Percentiles rank a stretch among this genome's conserved stretches.
Evolutionary conservation across 2,797 vertebrate genomes (phyloP).

Genomic region (Eulemur rubriventer): DNA sequence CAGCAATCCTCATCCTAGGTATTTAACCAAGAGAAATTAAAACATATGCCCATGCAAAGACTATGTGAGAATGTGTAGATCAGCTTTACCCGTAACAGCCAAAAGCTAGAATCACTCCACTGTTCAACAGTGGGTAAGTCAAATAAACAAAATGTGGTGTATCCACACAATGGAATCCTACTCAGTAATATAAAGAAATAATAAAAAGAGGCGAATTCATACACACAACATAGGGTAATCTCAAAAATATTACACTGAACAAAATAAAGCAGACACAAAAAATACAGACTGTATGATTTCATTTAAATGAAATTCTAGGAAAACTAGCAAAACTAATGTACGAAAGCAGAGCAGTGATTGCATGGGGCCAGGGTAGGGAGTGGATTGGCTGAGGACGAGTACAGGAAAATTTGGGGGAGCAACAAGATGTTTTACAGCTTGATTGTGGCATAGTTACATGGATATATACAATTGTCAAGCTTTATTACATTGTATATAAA

Average conservation of each 20-base stretch:
- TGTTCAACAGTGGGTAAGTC: not conserved
- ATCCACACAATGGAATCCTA: not conserved
- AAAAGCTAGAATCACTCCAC: not conserved
- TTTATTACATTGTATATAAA: not conserved
- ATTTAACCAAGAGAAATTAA: not conserved
- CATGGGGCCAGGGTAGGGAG: not conserved
- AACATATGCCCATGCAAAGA: not conserved
- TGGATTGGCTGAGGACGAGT: not conserved
- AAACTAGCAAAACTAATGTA: not conserved
- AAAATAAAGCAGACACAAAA: not conserved
- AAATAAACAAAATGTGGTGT: not conserved
- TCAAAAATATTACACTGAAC: not conserved
- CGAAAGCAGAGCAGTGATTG: not conserved
- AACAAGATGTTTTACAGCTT: not conserved
- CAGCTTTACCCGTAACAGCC: not conserved
- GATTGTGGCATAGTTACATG: not conserved
- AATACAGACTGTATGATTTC: not conserved
- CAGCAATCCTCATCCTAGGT: not conserved
- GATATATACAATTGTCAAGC: not conserved
- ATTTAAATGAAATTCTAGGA: not conserved
- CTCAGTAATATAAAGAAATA: not conserved
- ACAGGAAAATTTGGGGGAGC: not conserved
- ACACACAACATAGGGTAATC: not conserved
- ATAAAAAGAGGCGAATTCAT: not conserved
- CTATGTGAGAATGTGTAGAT: not conserved